A percentile compares a stretch with the other conserved stretches of the same genome.
Conservation (phyloP, 2,888 invertebrate species). For the Leptopterna dolabrata region DNA sequence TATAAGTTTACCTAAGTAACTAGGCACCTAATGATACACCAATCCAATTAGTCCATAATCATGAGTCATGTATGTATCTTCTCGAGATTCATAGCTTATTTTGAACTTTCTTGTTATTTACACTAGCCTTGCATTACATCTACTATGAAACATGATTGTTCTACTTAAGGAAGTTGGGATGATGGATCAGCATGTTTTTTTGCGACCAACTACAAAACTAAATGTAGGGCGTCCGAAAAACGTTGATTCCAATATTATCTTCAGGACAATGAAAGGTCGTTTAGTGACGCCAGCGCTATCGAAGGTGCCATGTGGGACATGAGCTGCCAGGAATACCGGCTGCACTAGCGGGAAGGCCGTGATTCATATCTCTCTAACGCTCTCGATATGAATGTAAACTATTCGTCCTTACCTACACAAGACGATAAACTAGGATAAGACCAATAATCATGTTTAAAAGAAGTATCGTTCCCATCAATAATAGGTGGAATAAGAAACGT, state of each 20-base stretch:
- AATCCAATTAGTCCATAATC: too few species aligned
- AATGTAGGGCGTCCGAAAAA: too few species aligned
- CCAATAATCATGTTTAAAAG: slow-evolving; percentile 17
- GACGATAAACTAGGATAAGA: slow-evolving; percentile 31
- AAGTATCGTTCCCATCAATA: slow-evolving; percentile 14
- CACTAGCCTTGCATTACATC: too few species aligned
- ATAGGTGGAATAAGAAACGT: slow-evolving; percentile 17
- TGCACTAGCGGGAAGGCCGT: not conserved
- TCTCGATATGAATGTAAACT: not conserved
- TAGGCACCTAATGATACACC: too few species aligned
- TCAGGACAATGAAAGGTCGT: not conserved
- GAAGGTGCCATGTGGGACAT: not conserved
- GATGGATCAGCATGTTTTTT: too few species aligned
- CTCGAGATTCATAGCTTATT: too few species aligned
- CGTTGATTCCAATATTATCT: not conserved
- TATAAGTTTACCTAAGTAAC: too few species aligned
- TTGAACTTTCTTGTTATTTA: too few species aligned
- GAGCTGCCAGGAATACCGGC: not conserved
- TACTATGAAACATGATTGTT: too few species aligned
- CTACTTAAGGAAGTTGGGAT: too few species aligned
- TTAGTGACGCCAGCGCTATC: not conserved
- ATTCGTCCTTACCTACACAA: not conserved
- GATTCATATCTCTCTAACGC: slow-evolving; percentile 11
- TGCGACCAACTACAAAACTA: too few species aligned
- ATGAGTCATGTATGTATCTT: too few species aligned